Conservation (phyloP, 1,140 invertebrate species). For the Venustaconcha ellipsiformis region DNA sequence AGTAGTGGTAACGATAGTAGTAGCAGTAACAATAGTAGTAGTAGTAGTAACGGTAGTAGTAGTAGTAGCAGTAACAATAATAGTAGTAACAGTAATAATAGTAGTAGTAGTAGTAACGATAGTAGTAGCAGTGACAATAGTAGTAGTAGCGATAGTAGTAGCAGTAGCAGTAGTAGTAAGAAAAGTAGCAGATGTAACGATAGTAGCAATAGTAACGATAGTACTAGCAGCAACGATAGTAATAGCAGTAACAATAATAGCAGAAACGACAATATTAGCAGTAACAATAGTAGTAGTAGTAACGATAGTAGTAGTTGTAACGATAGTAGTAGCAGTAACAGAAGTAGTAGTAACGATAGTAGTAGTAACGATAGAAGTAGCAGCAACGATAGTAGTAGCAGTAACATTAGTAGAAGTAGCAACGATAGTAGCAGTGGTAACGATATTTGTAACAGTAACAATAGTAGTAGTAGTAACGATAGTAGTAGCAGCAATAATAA, state of each 20-base stretch:
- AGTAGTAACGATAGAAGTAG: not conserved
- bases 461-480: too few relatives aligned
- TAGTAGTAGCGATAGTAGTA: not conserved
- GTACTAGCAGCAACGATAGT: not conserved
- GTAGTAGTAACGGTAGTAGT: conserved; percentile 4
- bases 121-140: not conserved
- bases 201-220: not conserved
- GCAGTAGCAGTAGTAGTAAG: not conserved
- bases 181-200: too few relatives aligned
- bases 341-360: conserved; percentile 4
- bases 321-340: not conserved
- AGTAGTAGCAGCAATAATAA: not conserved
- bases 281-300: conserved; percentile 6
- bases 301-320: not conserved
- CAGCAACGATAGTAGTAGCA: too few relatives aligned
- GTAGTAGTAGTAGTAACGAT: not conserved
- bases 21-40: conserved; percentile 1
- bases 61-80: not conserved
- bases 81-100: not conserved
- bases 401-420: too few relatives aligned
- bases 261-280: too few relatives aligned
- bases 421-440: too few relatives aligned
- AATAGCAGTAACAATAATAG: conserved; percentile 4
- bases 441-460: too few relatives aligned
- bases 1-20: conserved; percentile 3